These are phyloP conservation scores for Pipistrellus kuhlii DNA, from an alignment of 2,797 vertebrate genomes.

Conservation along the genomic window DNA sequence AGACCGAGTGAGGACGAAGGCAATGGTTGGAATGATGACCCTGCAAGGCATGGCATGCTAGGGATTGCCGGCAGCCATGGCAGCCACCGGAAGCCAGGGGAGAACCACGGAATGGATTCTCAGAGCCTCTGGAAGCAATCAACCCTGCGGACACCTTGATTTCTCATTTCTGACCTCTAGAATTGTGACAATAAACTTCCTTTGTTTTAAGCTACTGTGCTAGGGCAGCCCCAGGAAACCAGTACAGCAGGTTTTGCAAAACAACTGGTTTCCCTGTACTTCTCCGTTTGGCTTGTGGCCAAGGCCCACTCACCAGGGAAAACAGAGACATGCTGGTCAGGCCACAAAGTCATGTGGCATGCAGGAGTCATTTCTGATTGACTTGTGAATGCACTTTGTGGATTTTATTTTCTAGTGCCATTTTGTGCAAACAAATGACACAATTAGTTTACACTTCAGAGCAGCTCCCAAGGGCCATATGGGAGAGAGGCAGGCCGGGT, in stretches of 20 bases:
- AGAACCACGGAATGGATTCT: neutral
- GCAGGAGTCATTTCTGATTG: neutral
- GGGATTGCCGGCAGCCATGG: neutral
- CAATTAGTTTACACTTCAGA: neutral
- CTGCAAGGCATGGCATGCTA: neutral
- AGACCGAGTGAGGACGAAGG: neutral
- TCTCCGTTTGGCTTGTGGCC: neutral
- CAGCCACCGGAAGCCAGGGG: neutral
- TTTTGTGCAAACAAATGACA: conserved; percentile 35
- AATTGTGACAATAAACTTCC: neutral
- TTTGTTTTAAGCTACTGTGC: neutral
- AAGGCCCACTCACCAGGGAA: neutral
- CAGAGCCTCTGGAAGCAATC: neutral
- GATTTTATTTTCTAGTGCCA: neutral
- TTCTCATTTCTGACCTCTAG: conserved; percentile 1
- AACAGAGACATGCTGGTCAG: neutral
- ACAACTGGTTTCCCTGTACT: neutral
- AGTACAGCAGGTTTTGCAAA: neutral
- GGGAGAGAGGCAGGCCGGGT: neutral
- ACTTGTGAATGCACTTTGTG: neutral
- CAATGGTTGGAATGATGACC: neutral
- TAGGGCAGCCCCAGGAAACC: neutral
- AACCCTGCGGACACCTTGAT: neutral
- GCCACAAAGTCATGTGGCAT: neutral
- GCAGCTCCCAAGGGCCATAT: neutral